Evolutionary conservation across 37 sponge, comb jelly and placozoan genomes (phyloP).

Genomic region (Dysidea cf. avara): DNA sequence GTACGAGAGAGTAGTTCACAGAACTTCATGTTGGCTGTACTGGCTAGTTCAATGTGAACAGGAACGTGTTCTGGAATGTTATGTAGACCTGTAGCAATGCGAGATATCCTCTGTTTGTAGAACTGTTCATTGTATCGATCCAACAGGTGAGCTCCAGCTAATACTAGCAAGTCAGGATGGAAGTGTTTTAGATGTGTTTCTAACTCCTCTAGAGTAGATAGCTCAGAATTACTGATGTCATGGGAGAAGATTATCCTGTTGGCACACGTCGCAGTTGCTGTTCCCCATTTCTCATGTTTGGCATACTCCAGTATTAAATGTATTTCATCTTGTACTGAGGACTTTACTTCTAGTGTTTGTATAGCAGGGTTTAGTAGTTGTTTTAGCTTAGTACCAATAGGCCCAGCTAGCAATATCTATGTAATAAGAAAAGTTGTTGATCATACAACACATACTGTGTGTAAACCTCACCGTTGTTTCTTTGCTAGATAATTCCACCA

Average conservation of each 20-base stretch:
- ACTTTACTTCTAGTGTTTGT: constrained; percentile 5
- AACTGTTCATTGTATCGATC: constrained; percentile 37
- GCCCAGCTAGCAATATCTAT: constrained; percentile 71
- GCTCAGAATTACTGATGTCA: constrained; percentile 78
- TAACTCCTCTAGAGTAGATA: constrained; percentile 67
- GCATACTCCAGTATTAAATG: constrained; percentile 93
- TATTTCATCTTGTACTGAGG: constrained; percentile 64
- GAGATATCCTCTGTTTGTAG: constrained; percentile 34
- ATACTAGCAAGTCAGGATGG: constrained; percentile 65
- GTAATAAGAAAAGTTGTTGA: not conserved
- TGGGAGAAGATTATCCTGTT: constrained; percentile 91
- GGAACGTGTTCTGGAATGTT: constrained; percentile 18
- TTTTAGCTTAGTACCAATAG: constrained; percentile 65
- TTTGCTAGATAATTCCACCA: constrained; percentile 21
- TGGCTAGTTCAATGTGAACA: constrained; percentile 90
- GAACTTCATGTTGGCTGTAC: constrained; percentile 65
- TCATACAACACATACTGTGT: not conserved
- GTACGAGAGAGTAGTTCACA: constrained; percentile 29
- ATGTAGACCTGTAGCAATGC: constrained; percentile 25
- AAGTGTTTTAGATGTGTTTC: not conserved
- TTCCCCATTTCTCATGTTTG: constrained; percentile 62
- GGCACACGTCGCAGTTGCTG: constrained; percentile 64
- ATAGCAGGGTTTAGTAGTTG: constrained; percentile 40
- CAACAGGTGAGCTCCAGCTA: constrained; percentile 85
- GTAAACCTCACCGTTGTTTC: constrained; percentile 5